phyloP scores from a whole-genome alignment of 1,140 invertebrate genomes.

The Matsumurasca onukii region DNA sequence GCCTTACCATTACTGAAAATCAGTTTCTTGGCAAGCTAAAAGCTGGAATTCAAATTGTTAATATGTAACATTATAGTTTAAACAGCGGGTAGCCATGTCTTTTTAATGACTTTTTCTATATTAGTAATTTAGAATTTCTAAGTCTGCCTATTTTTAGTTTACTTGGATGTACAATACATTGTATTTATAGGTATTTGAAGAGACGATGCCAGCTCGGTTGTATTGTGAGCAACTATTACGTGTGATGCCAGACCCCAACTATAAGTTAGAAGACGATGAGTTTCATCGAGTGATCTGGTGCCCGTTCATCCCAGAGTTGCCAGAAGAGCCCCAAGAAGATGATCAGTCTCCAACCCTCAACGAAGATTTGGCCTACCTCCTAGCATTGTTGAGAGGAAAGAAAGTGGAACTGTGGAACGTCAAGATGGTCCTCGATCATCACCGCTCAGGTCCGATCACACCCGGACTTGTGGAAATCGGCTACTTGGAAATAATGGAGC shows the following conservation, averaged over 20 bases:
- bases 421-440: conserved; percentile 52
- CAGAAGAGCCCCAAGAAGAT: conserved; percentile 56
- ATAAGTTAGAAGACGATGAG: background rate
- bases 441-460: conserved; percentile 52
- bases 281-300: conserved; percentile 81
- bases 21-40: too few relatives aligned
- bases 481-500: conserved; percentile 65
- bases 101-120: too few relatives aligned
- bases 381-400: conserved; percentile 77
- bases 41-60: too few relatives aligned
- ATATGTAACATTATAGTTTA: too few relatives aligned
- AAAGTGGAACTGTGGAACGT: conserved; percentile 68
- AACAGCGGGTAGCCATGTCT: too few relatives aligned
- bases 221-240: conserved; percentile 1
- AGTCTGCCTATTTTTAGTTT: too few relatives aligned
- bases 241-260: conserved; percentile 10
- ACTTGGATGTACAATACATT: too few relatives aligned
- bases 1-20: too few relatives aligned
- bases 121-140: too few relatives aligned
- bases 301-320: conserved; percentile 77
- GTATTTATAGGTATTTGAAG: too few relatives aligned
- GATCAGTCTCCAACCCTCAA: conserved; percentile 31
- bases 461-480: conserved; percentile 55
- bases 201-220: conserved; percentile 49
- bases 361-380: conserved; percentile 71